Conservation (phyloP, 1,140 invertebrate genomes). For the Drosophila tristis region DNA sequence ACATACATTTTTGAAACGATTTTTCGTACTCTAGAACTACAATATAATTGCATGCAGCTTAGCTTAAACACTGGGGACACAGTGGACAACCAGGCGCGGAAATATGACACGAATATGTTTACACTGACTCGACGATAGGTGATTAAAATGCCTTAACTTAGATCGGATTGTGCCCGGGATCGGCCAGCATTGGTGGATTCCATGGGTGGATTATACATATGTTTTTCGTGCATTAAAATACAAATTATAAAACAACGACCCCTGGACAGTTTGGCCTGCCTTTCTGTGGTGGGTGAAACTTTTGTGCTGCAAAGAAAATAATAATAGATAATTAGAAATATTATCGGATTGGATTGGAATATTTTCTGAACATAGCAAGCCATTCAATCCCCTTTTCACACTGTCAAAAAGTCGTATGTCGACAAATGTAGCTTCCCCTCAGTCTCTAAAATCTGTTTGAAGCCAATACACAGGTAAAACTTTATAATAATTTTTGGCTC, state of each 20-base stretch:
- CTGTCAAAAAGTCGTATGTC: not conserved
- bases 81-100: conserved; percentile 23
- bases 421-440: not conserved
- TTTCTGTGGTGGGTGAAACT: conserved; percentile 76
- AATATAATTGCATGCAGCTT: conserved; percentile 58
- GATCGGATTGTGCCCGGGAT: not conserved
- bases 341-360: not conserved
- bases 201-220: conserved; percentile 15
- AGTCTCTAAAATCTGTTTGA: conserved; percentile 1
- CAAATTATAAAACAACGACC: conserved; percentile 53
- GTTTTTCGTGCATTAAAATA: conserved; percentile 44
- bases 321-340: not conserved
- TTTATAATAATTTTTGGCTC: not conserved
- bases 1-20: conserved; percentile 44
- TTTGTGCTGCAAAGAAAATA: conserved; percentile 50
- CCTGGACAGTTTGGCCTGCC: conserved; percentile 78
- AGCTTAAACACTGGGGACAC: conserved; percentile 33
- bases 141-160: conserved; percentile 9
- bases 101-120: conserved; percentile 58
- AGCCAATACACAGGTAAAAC: not conserved
- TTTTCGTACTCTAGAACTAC: conserved; percentile 42
- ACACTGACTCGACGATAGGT: conserved; percentile 23
- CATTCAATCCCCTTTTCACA: not conserved
- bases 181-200: not conserved
- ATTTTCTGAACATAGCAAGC: not conserved